Base-by-base conservation (phyloP, 2,888 invertebrate species). In the Epinotia ramella region DNA sequence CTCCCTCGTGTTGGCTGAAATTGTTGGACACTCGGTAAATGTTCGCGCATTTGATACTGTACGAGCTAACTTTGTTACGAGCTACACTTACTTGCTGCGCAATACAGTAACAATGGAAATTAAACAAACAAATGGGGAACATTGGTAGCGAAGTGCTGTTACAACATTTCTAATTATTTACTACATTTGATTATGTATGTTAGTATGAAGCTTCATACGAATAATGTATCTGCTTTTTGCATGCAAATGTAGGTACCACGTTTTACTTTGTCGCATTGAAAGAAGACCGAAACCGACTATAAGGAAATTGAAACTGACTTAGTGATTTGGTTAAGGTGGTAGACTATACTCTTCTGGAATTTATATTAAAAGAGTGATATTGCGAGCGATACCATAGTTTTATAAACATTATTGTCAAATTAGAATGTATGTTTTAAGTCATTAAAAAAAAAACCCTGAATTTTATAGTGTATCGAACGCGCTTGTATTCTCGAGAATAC, bases 1-100 rank as follows among this genome's bases (percentile, higher is more conserved):
- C 88, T 86, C 91, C 91, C 89, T 81, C 78, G 79, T 82, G 83
- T 81, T 83, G 79, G 78, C 77, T 81, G 79, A 77, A 78, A 81
- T 72, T 78, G 78, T 78, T 72, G 82, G 69, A 65, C 68, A 69
- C 79, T 40, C 76, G 64, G 80, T 83, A 83, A 81, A 82, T 79
- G 84, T 79, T 68, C 20, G 28, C 53, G 60, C 46, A 78, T 86
- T 84, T 72, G 77, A 79, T 78, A 72, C 80, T 60, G 59, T 44
- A 56, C 40, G 65, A 71, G 71, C 53, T 18, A 76, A 65, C n/a
- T 62, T 67, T 62, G 67, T 49, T 44, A 59, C 65, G 66, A 40
- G 67, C 60, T 73, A 40, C 67, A 73, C 53, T 33, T 53, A 53
- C 53, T 63, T 64, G 46, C 24, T 20, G 44, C 64, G 6, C 46